Base-by-base conservation (phyloP, 2,888 invertebrate species). In the Spialia ferax region DNA sequence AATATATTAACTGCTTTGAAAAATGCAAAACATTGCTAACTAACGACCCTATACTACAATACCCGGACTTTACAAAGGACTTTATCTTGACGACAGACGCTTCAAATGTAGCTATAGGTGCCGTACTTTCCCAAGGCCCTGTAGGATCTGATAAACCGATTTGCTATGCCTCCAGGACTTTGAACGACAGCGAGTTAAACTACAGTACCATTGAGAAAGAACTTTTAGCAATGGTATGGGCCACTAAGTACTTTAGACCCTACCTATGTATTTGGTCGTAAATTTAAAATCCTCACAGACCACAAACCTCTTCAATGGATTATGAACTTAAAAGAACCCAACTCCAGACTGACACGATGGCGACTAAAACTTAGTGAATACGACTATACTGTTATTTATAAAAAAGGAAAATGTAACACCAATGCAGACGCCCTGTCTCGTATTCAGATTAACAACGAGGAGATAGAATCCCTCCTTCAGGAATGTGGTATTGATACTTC, bases 261-360 rank as follows among this genome's bases (percentile, higher is more conserved):
- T 70, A 72, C 22, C 45, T 73, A n/a, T n/a, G n/a, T n/a, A 54
- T 74, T 70, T 57, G 75, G 74, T 1, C 60, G 70, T 10, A 72
- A 72, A 56, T 75, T 75, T 61, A 69, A 48, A 45, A 73, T 74
- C n/a, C 13, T 68, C 0, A 74, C 72, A 1, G 73, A 74, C 18
- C 73, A 73, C 45, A 64, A 69, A 10, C 73, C 73, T 13, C 48
- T 73, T 0, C 68, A 69, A 4, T 74, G 73, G 72, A 5, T 73
- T 0, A 78, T 83, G 73, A 76, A 72, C 0, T 54, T 83, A 0
- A 85, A 85, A 71, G 82, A 85, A 8, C 84, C 83, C 0, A 84
- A 80, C 35, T 80, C 81, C 0, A 75, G 83, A 70, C 69, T 85
- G 1, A 79, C 78, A 0, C 57, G 87, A 5, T 87, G 85, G 86